Base-by-base conservation (phyloP, 2,888 invertebrate species). In the Caenorhabditis sinica region DNA sequence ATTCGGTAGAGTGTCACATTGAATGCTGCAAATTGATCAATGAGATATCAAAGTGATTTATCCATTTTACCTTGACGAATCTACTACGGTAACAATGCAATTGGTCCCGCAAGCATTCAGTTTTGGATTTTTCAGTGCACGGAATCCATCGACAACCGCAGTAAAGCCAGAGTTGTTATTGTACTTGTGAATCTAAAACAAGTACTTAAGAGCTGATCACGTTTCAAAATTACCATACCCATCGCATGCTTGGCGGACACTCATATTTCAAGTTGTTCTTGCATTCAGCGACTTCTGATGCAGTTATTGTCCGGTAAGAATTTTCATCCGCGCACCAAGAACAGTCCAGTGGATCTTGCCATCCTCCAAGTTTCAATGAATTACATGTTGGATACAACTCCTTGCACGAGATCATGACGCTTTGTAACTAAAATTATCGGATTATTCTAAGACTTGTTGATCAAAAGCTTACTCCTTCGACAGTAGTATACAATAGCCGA, bases 331-430 rank as follows among this genome's bases (percentile, higher is more conserved):
- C 86, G 45, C 91, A 91, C 85, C 82, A 91, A 1, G 68, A 71
- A 65, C 91, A 92, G 11, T 83, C 45, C n/a, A 92, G 71, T 9
- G 89, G 89, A 65, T 88, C 88, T 40, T 77, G 43, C 81, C 80
- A 88, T 25, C 87, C 87, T 33, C 86, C 83, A 23, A 28, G 36
- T 11, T 63, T 63, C 15, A 90, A 83, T 17, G 53, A 58, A 0
- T 86, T 73, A 43, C 91, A 91, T 8, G 68, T 73, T 2, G 79
- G 58, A 51, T 90, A 91, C 15, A 91, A 77, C 6, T 77, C 84
- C 3, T 72, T 53, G 60, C 91, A 91, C 0, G 87, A 73, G 36
- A 87, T 65, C 4, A 61, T 25, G 13, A 82, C 58, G 13, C 51
- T 73, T 43, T 73, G 51, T 0, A 91, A 61, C 91, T 86, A 61